Percentiles rank a stretch among this genome's conserved stretches.
Evolutionary conservation across 2,888 invertebrate species (phyloP).

Genomic region (Cosmia pyralina): DNA sequence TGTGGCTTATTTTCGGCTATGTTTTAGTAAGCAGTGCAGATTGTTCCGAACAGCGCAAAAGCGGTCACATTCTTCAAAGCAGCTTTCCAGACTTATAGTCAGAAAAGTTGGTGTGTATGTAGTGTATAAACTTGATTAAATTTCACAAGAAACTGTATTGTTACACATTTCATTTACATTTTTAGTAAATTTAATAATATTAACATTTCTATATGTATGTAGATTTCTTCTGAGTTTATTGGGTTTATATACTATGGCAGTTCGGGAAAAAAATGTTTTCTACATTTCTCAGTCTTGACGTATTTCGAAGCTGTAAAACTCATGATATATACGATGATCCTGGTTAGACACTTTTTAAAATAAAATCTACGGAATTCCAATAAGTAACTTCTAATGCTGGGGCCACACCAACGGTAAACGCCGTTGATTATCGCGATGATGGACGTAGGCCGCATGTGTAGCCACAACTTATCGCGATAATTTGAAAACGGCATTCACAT

Average conservation of each 20-base stretch:
- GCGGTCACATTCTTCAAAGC: conserved; percentile 29
- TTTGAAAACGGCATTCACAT: no score
- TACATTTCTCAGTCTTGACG: not conserved
- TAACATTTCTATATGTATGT: conserved; percentile 8
- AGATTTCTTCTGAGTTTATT: conserved; percentile 6
- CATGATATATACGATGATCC: not conserved
- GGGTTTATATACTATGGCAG: not conserved
- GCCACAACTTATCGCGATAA: no score
- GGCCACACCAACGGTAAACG: no score
- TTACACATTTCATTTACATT: conserved; percentile 31
- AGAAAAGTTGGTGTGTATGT: conserved; percentile 1
- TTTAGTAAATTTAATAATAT: conserved; percentile 2
- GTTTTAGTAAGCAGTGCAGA: conserved; percentile 25
- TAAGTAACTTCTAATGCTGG: not conserved
- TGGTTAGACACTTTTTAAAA: not conserved
- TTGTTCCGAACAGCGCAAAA: conserved; percentile 26
- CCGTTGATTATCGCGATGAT: no score
- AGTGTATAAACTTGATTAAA: conserved; percentile 26
- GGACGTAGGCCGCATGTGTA: no score
- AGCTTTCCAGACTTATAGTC: not conserved
- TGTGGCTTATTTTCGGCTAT: conserved; percentile 6
- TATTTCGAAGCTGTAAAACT: not conserved
- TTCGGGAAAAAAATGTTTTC: not conserved
- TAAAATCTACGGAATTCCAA: not conserved
- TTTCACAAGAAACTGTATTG: conserved; percentile 21